A percentile compares a stretch with the other conserved stretches of the same genome.
Conservation (phyloP, 2,888 invertebrate species). For the Bugulina stolonifera region DNA sequence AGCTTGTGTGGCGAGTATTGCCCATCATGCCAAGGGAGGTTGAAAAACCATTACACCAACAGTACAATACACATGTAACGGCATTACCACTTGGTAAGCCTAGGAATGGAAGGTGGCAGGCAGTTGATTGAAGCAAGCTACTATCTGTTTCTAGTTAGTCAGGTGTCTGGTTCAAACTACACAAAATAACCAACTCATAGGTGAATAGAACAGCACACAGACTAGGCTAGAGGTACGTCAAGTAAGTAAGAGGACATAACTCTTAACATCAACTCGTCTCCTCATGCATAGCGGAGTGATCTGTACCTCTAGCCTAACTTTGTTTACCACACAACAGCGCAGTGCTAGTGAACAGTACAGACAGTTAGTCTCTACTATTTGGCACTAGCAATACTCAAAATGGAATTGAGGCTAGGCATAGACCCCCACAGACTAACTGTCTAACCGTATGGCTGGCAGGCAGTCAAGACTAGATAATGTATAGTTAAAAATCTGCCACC, state of each 20-base stretch:
- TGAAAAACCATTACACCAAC: too few species aligned
- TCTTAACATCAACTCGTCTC: not conserved
- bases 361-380: not conserved
- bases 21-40: too few species aligned
- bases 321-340: not conserved
- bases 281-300: not conserved
- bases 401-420: not conserved
- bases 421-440: not conserved
- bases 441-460: too few species aligned
- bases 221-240: not conserved
- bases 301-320: not conserved
- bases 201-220: not conserved
- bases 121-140: too few species aligned
- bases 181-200: not conserved
- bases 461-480: not conserved
- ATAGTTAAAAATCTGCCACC: not conserved
- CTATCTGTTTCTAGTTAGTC: too few species aligned
- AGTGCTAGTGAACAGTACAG: not conserved
- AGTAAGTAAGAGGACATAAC: too few species aligned
- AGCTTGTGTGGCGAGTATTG: too few species aligned
- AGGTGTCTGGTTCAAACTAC: too few species aligned
- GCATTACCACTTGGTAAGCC: too few species aligned
- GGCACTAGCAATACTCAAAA: not conserved
- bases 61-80: too few species aligned
- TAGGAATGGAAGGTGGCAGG: too few species aligned